These are phyloP conservation scores for Anthopleura sola DNA, from an alignment of 64 coral and sea anemone genomes.

Conservation along the genomic window DNA sequence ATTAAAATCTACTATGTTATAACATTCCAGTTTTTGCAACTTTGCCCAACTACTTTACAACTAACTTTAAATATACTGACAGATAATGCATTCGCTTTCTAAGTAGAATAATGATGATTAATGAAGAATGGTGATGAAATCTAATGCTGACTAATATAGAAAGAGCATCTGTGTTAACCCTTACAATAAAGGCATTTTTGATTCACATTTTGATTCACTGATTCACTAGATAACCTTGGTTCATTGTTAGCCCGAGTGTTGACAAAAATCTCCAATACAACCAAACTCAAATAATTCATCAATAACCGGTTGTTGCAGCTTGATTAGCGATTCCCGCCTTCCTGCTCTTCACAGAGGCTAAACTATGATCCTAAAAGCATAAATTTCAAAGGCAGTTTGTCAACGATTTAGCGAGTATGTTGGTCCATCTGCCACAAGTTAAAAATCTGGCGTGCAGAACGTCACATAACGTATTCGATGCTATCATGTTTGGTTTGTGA, in stretches of 20 bases:
- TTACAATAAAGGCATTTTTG: background rate
- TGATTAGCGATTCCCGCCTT: background rate
- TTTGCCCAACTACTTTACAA: background rate
- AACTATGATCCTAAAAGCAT: background rate
- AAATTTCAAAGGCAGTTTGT: background rate
- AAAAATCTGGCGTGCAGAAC: background rate
- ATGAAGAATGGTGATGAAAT: background rate
- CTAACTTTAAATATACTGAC: too few relatives aligned
- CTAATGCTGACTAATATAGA: background rate
- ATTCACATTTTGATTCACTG: constrained; percentile 8
- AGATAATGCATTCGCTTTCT: background rate
- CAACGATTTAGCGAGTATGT: background rate
- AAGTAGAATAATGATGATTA: background rate
- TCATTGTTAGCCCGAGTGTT: background rate
- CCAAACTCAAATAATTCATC: background rate
- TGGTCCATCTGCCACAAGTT: background rate
- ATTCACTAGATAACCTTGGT: constrained; percentile 1
- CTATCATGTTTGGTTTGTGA: too few relatives aligned
- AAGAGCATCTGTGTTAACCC: background rate
- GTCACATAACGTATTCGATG: background rate
- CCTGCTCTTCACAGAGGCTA: too few relatives aligned
- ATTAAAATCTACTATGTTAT: too few relatives aligned
- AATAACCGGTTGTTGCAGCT: background rate
- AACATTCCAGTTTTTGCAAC: too few relatives aligned
- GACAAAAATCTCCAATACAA: background rate